These are phyloP conservation scores for Oryzaephilus surinamensis DNA, from an alignment of 1,140 invertebrate genomes.

Conservation along the genomic window DNA sequence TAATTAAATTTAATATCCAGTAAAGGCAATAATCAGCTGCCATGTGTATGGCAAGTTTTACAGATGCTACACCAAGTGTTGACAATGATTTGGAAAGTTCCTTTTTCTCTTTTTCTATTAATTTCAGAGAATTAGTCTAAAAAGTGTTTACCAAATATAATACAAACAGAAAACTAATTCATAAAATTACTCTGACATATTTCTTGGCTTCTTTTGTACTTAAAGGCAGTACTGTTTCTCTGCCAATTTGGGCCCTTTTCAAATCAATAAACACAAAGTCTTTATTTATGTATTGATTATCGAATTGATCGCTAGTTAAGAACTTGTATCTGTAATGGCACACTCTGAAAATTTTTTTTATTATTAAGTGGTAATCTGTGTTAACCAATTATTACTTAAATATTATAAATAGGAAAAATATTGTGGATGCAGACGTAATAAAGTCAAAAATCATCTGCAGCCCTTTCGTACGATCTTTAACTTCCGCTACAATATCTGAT, in stretches of 20 bases:
- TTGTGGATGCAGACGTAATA: slow-evolving; percentile 48
- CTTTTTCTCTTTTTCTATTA: slow-evolving; percentile 49
- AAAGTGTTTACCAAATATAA: slow-evolving; percentile 10
- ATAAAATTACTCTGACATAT: slow-evolving; percentile 47
- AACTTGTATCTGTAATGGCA: slow-evolving; percentile 62
- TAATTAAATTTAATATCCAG: slow-evolving; percentile 57
- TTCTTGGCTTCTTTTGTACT: slow-evolving; percentile 49
- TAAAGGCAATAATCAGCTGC: slow-evolving; percentile 63
- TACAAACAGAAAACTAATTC: slow-evolving; percentile 7
- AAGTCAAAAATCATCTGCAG: slow-evolving; percentile 49
- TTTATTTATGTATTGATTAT: slow-evolving; percentile 63
- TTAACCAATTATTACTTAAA: slow-evolving; percentile 39
- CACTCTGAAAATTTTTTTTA: slow-evolving; percentile 40
- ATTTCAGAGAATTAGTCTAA: slow-evolving; percentile 45
- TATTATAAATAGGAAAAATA: slow-evolving; percentile 50
- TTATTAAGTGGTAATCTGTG: slow-evolving; percentile 1
- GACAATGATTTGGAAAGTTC: slow-evolving; percentile 48
- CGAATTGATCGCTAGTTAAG: slow-evolving; percentile 56
- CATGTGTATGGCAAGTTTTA: slow-evolving; percentile 60
- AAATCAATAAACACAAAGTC: slow-evolving; percentile 58
- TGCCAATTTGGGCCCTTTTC: slow-evolving; percentile 45
- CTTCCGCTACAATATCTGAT: slow-evolving; percentile 47
- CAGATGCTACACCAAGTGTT: slow-evolving; percentile 48
- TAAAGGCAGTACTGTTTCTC: slow-evolving; percentile 53
- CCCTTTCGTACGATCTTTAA: slow-evolving; percentile 44